Conservation (phyloP, 2,888 invertebrate genomes). For the Nemotelus pantherinus region DNA sequence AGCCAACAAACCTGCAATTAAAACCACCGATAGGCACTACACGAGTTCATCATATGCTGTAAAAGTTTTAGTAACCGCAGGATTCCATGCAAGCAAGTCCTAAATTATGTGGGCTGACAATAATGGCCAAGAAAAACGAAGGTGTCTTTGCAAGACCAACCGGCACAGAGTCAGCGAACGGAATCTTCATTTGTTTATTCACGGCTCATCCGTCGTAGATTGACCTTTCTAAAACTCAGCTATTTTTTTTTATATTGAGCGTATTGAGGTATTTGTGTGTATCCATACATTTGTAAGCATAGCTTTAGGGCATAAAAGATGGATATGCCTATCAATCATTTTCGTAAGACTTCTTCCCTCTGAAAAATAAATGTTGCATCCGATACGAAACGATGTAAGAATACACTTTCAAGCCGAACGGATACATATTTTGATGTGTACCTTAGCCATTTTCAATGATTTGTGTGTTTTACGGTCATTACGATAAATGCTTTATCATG, state of each 20-base stretch:
- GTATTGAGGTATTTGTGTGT: too few species aligned
- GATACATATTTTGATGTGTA: constrained; percentile 1
- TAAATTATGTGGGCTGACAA: background rate
- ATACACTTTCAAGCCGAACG: constrained; percentile 5
- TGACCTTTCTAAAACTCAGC: too few species aligned
- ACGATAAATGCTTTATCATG: background rate
- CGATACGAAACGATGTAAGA: background rate
- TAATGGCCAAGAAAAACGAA: background rate
- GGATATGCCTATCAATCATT: constrained; percentile 11
- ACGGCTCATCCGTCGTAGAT: background rate
- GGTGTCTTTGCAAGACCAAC: background rate
- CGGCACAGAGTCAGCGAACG: background rate
- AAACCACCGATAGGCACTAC: too few species aligned
- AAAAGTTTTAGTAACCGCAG: too few species aligned
- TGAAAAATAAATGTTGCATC: background rate
- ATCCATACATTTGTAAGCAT: too few species aligned
- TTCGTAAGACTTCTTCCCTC: background rate
- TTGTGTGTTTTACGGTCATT: constrained; percentile 9
- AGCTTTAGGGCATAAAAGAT: background rate
- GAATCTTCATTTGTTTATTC: background rate
- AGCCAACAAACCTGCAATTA: too few species aligned
- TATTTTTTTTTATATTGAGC: too few species aligned
- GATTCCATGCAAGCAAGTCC: background rate
- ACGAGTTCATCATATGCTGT: too few species aligned
- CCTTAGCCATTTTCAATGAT: constrained; percentile 1